Base-by-base conservation (phyloP, 2,797 vertebrate species). In the Numenius phaeopus region DNA sequence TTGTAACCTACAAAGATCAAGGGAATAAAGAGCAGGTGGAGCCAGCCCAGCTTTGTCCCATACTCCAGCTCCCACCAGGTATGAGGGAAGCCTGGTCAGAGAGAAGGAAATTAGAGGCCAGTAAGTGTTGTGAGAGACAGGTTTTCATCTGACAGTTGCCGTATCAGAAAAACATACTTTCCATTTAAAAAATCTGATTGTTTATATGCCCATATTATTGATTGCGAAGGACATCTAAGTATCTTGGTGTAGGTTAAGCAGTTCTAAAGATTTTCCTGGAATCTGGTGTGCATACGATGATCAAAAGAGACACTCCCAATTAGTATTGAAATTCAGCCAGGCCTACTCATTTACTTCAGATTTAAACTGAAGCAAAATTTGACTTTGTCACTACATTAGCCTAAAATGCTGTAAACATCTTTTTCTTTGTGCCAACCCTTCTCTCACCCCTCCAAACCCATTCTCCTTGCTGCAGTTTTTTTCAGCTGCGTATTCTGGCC, bases 251-350 rank as follows among this genome's bases (percentile, higher is more conserved):
- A 65, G 42, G 32, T 72, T 90, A 92, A 94, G 72, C 32, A 94
- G 52, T 85, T 94, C 66, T 83, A 72, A 88, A 90, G 78, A 72
- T 50, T 75, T 44, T 96, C 32, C 37, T 81, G 59, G 58, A 73
- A 71, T 83, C 71, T 80, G 52, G 34, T 90, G 37, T 80, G 83
- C 87, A 67, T 80, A 79, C 8, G 1, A 92, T 81, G 88, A 96
- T 92, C 79, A 94, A 96, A 97, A 96, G 54, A 78, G 62, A 94
- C 72, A 93, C 54, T 7, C 27, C 46, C 58, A 96, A 90, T 91
- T 95, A 94, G 61, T 84, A 83, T 1, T 94, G 89, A 96, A 97
- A 90, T 97, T 95, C 91, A 95, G 87, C 55, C 77, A 97, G 65
- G 70, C 82, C 29, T 87, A 23, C 82, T 81, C 32, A 32, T 94